A percentile compares a stretch with the other conserved stretches of the same genome.
Evolutionary conservation across 1,140 invertebrate species (phyloP).

Genomic region (Lepidurus couesii): DNA sequence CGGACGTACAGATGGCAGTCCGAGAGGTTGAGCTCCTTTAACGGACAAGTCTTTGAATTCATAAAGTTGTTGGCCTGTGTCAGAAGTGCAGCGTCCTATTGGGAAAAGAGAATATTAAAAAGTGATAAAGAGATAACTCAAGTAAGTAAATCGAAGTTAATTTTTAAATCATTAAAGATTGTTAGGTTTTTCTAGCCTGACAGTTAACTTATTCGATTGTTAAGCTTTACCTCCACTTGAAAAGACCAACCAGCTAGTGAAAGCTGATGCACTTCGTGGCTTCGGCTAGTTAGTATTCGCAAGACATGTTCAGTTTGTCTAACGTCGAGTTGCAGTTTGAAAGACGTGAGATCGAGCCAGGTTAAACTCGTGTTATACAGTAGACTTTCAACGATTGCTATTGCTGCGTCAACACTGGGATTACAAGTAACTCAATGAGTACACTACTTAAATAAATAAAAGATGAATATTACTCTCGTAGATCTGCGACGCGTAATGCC

Average conservation of each 20-base stretch:
- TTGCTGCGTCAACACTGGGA: slow-evolving; percentile 27
- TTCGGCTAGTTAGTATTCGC: neutral
- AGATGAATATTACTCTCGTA: slow-evolving; percentile 26
- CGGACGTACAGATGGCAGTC: neutral
- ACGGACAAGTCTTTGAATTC: neutral
- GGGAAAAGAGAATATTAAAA: neutral
- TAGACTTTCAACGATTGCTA: slow-evolving; percentile 23
- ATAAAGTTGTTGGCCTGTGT: neutral
- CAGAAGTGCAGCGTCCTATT: neutral
- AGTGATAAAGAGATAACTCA: neutral
- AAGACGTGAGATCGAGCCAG: slow-evolving; percentile 30
- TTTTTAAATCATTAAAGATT: too few relatives aligned
- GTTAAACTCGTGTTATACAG: neutral
- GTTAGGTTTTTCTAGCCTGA: too few relatives aligned
- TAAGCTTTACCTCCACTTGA: slow-evolving; percentile 23
- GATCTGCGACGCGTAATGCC: slow-evolving; percentile 22
- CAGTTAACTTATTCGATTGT: neutral
- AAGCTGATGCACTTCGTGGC: slow-evolving; percentile 18
- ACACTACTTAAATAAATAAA: neutral
- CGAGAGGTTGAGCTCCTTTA: slow-evolving; percentile 11
- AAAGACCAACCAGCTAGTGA: slow-evolving; percentile 31
- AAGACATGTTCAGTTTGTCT: neutral
- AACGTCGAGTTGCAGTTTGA: slow-evolving; percentile 8
- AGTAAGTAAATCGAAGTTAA: neutral
- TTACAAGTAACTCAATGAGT: neutral